Percentiles rank a stretch among this genome's conserved stretches.
phyloP scores from a whole-genome alignment of 2,113 vertebrate species.

The Cariama cristata region DNA sequence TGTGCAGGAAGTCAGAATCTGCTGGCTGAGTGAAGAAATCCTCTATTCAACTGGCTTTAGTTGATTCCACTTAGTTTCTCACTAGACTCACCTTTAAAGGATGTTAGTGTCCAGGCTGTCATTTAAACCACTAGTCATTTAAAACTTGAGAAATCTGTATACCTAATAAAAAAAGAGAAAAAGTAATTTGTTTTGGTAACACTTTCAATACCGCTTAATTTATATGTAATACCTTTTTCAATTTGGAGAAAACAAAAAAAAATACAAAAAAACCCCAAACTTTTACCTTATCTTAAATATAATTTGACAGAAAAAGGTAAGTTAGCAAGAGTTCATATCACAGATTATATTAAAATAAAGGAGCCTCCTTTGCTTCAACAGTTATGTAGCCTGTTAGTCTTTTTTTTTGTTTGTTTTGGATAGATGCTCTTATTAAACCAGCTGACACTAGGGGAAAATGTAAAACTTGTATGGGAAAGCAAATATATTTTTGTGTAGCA shows the following conservation, averaged over 20 bases:
- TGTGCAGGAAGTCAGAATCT: neutral
- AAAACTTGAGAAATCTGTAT: neutral
- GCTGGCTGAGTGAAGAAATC: neutral
- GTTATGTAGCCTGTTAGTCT: neutral
- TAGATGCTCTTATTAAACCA: neutral
- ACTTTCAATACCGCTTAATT: neutral
- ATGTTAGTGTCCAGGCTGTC: neutral
- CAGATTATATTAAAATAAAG: neutral
- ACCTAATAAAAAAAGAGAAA: neutral
- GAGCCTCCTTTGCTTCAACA: neutral
- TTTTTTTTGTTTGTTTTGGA: neutral
- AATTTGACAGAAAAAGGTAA: neutral
- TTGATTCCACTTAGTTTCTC: neutral
- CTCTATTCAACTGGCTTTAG: neutral
- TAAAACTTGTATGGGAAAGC: neutral
- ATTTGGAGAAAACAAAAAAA: neutral
- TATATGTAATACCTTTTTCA: neutral
- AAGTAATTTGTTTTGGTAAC: neutral
- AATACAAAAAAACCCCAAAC: neutral
- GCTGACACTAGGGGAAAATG: neutral
- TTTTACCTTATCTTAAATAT: neutral
- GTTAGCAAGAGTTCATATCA: neutral
- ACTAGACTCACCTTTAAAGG: neutral
- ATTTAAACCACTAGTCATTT: neutral
- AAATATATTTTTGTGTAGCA: slow-evolving; percentile 76